These are phyloP conservation scores for Calidris pugnax DNA, from an alignment of 2,113 vertebrate genomes.

Conservation along the genomic window DNA sequence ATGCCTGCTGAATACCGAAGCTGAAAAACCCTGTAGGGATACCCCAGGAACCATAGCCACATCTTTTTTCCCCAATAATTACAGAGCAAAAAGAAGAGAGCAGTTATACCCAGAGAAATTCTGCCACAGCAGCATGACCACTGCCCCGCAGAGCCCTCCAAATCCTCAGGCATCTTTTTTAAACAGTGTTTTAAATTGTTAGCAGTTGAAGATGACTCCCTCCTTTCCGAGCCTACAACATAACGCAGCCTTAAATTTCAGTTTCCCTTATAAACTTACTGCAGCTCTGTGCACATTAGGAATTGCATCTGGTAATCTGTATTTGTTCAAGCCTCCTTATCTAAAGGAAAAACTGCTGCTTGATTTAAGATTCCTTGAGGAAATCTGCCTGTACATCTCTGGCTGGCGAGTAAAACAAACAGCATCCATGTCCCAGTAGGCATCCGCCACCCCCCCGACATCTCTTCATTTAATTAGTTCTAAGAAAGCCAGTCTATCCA, in stretches of 20 bases:
- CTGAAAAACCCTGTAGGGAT: neutral
- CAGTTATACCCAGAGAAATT: neutral
- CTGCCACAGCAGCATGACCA: neutral
- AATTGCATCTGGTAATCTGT: constrained; percentile 9
- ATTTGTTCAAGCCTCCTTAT: neutral
- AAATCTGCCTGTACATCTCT: constrained; percentile 19
- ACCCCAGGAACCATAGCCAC: neutral
- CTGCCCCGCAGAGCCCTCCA: constrained; percentile 26
- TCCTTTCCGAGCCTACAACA: neutral
- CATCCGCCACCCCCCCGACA: neutral
- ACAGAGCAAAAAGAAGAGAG: neutral
- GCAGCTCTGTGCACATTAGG: neutral
- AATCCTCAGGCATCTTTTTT: neutral
- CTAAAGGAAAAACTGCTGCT: neutral
- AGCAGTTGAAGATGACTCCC: neutral
- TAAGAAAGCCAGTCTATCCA: constrained; percentile 7
- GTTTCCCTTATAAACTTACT: constrained; percentile 16
- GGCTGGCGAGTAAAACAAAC: constrained; percentile 8
- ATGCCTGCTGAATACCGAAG: neutral
- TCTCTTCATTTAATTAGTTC: constrained; percentile 60
- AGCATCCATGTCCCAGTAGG: constrained; percentile 14
- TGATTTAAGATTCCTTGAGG: neutral
- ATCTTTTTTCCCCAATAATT: neutral
- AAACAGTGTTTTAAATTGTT: neutral
- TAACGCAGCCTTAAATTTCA: neutral